These are phyloP conservation scores for Henricia sp. DNA, from an alignment of 53 echinoderm and acorn worm species.

Conservation along the genomic window DNA sequence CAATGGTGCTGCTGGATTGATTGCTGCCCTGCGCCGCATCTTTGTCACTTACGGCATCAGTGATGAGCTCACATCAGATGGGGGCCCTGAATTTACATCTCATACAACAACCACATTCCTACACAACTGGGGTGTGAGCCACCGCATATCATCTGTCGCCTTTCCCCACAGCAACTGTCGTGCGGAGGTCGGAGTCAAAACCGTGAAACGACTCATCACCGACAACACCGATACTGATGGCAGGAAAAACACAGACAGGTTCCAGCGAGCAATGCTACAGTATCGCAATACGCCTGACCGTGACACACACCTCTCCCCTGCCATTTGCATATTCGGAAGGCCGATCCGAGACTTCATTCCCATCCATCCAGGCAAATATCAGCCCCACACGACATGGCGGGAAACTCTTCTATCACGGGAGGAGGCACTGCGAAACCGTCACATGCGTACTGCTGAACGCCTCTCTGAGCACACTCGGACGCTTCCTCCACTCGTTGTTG, in stretches of 20 bases:
- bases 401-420: not conserved
- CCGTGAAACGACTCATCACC: too few relatives aligned
- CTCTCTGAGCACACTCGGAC: too few relatives aligned
- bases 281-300: conserved; percentile 66
- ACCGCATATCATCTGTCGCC: conserved; percentile 61
- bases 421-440: not conserved
- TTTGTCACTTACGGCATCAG: conserved; percentile 64
- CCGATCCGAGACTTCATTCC: conserved; percentile 66
- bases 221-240: too few relatives aligned
- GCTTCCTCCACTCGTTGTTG: too few relatives aligned
- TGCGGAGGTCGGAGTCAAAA: conserved; percentile 67
- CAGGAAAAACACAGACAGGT: too few relatives aligned
- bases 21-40: conserved; percentile 38
- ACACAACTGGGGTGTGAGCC: conserved; percentile 52
- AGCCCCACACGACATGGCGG: conserved; percentile 61
- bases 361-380: conserved; percentile 24
- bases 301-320: conserved; percentile 60
- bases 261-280: conserved; percentile 48
- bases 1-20: conserved; percentile 3
- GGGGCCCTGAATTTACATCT: conserved; percentile 58
- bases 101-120: conserved; percentile 15
- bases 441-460: too few relatives aligned
- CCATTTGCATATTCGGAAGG: conserved; percentile 62
- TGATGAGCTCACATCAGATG: conserved; percentile 53
- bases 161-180: conserved; percentile 66